Evolutionary conservation across 53 echinoderm and acorn worm species (phyloP), one percentile per base, ranked within the genome.

Genomic region (Holothuria scabra): DNA sequence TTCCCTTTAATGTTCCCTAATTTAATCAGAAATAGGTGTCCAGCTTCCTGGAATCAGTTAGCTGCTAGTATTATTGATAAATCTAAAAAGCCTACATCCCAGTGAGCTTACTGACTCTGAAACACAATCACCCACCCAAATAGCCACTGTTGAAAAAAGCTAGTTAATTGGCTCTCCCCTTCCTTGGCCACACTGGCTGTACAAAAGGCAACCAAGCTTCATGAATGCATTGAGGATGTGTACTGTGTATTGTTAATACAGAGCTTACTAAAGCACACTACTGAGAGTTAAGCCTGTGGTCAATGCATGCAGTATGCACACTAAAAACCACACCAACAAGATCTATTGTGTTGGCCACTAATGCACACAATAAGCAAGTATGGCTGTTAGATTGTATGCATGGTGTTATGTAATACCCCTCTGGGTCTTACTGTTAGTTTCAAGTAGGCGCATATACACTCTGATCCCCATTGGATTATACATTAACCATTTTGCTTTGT

Each of bases 341-440:
- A 44, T 28, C 72, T 44, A 72, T 72, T 72, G 72, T 72, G 72
- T n/a, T 72, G 72, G 14, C 23, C 72, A 25, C 23, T 28, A 72
- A n/a, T 72, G 49, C 46, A 72, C 48, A 72, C 46, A 44, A 44
- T 72, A 46, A 72, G 46, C 72, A 72, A 72, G 72, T 72, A 34
- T 41, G 34, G 69, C 41, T 21, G 72, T 72, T 28, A 28, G 82
- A 81, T 38, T 81, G 62, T 59, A 79, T 59, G 32, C 26, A 28
- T 16, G 34, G 79, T 79, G 59, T 79, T 79, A 79, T 79, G 79
- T 79, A 79, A 79, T 59, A 79, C 79, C 79, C 79, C 79, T 59
- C 12, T 29, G 30, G 57, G 59, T 57, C n/a, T 59, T 35, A 79
- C 59, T 58, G 59, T n/a, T 59, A 79, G 25, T 56, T 58, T 79